Base-by-base conservation (phyloP, 2,888 invertebrate species). In the Odontomyia ornata region DNA sequence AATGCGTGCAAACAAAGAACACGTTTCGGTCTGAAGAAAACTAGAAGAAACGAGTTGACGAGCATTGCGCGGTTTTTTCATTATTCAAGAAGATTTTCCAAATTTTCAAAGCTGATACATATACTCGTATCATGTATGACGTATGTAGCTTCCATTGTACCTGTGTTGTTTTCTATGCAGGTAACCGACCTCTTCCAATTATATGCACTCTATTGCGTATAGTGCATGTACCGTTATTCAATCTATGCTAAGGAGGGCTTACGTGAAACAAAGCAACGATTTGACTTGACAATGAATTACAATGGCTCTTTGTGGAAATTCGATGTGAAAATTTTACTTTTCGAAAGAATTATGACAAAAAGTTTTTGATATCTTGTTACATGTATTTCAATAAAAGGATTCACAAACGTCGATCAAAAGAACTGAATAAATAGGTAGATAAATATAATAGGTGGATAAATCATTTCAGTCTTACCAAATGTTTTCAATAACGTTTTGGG, bases 181-280 rank as follows among this genome's bases (percentile, higher is more conserved):
- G 64, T 64, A 64, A 64, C 28, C 64, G 28, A 64, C 30, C 30
- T 64, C 64, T 64, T 30, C n/a, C 64, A 13, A 64, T 64, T 30
- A 9, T 28, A 13, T 28, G 5, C 23, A 30, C 64, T 28, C 27
- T 28, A n/a, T 13, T 25, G 21, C 21, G 23, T 23, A 60, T 36
- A 36, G 36, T 23, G 52, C 52, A 15, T 25, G 64, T 64, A 64
- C 64, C 64, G 64, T 64, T 64, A 64, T 5, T 28, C 11, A 3
- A 18, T 64, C 13, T 5, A 23, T 36, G 36, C 52, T 52, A 9
- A 4, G 52, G 13, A 52, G 52, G 36, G 36, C 36, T 36, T 36
- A 9, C 36, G 9, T 5, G 36, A 36, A 36, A 36, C 9, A 36
- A 36, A n/a, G n/a, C n/a, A n/a, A 9, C 36, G 36, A 5, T 36